Base-by-base conservation (phyloP, 2,888 invertebrate species). In the Cephus rjabovi region DNA sequence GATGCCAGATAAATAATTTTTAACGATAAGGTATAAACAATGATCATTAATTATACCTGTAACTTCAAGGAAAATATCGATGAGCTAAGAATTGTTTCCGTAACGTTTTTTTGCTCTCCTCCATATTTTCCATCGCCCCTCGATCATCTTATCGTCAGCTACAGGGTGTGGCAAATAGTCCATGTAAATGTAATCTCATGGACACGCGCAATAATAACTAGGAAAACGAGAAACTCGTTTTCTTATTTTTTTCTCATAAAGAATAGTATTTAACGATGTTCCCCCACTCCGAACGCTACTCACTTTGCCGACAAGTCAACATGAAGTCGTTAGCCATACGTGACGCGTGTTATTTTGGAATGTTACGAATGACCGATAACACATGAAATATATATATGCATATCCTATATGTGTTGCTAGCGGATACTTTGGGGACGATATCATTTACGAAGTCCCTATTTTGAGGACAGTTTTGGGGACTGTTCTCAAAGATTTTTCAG, bases 211-310 rank as follows among this genome's bases (percentile, higher is more conserved):
- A 79, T 79, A 80, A 80, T 78, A 84, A 85, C 83, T 82, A 86
- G 87, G 82, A 87, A 87, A 86, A 87, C 86, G 85, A 86, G 86
- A 86, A 84, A 81, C 81, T 81, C 82, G 82, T 86, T 86, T 84
- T 86, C 76, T 77, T 76, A 37, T 33, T 37, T 69, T 69, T 73
- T 35, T 68, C 35, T 0, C 35, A n/a, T n/a, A 74, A 75, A 33
- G 30, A 33, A 73, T n/a, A 76, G 12, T 69, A 74, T 76, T 79
- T 74, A 80, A 79, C 79, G 79, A 81, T 74, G 73, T 79, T 30
- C 73, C 73, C 34, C 33, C 70, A 30, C 33, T 30, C 4, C 11
- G 70, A 31, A 12, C 11, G 12, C 31, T 9, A 71, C 1, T 15
- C 1, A 31, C 34, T 31, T 71, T 71, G 11, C 15, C 71, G 31